These are phyloP conservation scores for Alca torda DNA, from an alignment of 2,797 vertebrate genomes.

Conservation along the genomic window DNA sequence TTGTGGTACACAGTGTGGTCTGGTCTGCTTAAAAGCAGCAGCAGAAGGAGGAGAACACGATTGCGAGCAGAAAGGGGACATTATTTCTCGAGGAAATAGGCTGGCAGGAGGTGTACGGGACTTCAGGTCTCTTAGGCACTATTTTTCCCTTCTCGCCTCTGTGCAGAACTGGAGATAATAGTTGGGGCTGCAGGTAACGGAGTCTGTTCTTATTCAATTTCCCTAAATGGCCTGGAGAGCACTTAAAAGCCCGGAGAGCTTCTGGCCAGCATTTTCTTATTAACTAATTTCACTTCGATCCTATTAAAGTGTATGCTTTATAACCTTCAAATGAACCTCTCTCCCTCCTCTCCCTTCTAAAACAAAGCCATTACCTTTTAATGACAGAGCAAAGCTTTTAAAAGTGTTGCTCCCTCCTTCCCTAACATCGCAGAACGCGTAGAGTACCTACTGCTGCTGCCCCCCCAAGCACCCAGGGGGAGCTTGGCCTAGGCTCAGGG, in stretches of 20 bases:
- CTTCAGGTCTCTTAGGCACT: conserved; percentile 39
- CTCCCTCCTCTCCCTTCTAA: conserved; percentile 8
- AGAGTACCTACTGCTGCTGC: background rate
- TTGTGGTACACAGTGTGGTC: background rate
- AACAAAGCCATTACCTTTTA: conserved; percentile 54
- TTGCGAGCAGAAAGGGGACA: background rate
- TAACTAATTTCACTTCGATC: conserved; percentile 75
- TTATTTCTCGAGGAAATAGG: conserved; percentile 25
- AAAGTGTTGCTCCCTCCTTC: background rate
- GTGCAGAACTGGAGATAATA: conserved; percentile 38
- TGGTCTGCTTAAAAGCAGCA: background rate
- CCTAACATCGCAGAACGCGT: background rate
- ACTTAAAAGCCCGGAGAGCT: conserved; percentile 69
- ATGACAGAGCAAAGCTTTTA: background rate
- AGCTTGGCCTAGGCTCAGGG: background rate
- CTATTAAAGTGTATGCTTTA: conserved; percentile 67
- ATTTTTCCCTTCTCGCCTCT: conserved; percentile 40
- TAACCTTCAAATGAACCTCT: conserved; percentile 70
- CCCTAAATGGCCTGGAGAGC: conserved; percentile 69
- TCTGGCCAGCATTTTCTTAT: conserved; percentile 69
- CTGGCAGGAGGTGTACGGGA: background rate
- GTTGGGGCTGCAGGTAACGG: conserved; percentile 41
- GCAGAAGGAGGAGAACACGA: background rate
- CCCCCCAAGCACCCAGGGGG: background rate
- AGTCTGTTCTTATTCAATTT: conserved; percentile 56